Percentiles rank a stretch among this genome's conserved stretches.
Evolutionary conservation across 2,797 vertebrate species (phyloP).

Genomic region (Melopsittacus undulatus): DNA sequence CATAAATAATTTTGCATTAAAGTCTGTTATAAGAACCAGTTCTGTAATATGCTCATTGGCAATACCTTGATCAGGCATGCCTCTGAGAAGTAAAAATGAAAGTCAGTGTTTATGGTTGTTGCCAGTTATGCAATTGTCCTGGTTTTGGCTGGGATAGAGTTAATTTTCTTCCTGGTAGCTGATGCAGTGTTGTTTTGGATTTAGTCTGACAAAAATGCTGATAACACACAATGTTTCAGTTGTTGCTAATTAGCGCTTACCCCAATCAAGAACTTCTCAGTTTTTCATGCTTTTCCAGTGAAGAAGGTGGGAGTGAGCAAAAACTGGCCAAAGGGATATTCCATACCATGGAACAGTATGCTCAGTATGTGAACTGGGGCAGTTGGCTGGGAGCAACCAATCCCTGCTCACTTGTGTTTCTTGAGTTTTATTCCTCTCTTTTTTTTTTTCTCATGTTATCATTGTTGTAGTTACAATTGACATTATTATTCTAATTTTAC

Average conservation of each 20-base stretch:
- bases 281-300: background rate
- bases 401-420: background rate
- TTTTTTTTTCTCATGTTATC: background rate
- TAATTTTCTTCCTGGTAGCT: background rate
- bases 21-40: background rate
- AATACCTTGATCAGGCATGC: background rate
- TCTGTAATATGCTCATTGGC: background rate
- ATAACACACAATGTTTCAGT: background rate
- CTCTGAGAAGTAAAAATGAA: background rate
- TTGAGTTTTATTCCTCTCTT: background rate
- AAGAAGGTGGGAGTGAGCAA: background rate
- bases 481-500: background rate
- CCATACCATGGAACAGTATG: background rate
- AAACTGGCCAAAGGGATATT: background rate
- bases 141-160: background rate
- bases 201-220: background rate
- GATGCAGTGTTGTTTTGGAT: background rate
- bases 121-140: background rate
- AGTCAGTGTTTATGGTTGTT: background rate
- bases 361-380: background rate
- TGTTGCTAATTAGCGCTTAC: background rate
- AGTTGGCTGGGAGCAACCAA: background rate
- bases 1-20: background rate
- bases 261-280: background rate
- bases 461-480: background rate